These are phyloP conservation scores for Peromyscus aztecus DNA, from an alignment of 2,797 vertebrate species.

Conservation along the genomic window DNA sequence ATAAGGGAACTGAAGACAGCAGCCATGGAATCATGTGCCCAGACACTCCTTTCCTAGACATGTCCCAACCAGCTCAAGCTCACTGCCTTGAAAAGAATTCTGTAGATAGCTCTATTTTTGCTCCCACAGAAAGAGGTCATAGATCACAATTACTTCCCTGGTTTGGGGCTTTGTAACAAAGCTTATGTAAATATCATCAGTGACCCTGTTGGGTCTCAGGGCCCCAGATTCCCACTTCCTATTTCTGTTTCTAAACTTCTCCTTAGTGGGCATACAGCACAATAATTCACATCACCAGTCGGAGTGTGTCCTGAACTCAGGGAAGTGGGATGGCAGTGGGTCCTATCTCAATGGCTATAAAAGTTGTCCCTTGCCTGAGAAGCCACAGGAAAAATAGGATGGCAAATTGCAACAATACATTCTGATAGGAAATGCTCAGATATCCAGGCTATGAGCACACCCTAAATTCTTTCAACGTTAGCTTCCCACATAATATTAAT, in stretches of 20 bases:
- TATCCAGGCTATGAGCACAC: background rate
- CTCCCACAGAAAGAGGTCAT: background rate
- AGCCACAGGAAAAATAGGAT: background rate
- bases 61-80: background rate
- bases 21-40: background rate
- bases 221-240: background rate
- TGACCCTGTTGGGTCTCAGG: background rate
- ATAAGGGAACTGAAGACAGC: background rate
- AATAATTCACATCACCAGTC: too few species aligned
- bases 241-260: background rate
- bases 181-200: background rate
- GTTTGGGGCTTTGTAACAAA: background rate
- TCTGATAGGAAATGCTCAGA: background rate
- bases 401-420: background rate
- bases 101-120: background rate
- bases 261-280: background rate
- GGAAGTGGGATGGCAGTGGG: too few species aligned
- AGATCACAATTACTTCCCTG: background rate
- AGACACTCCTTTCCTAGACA: background rate
- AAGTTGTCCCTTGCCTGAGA: background rate
- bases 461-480: background rate
- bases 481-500: background rate
- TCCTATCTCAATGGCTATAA: background rate
- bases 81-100: background rate
- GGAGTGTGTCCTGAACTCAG: background rate